Evolutionary conservation across 1,140 invertebrate genomes (phyloP), one percentile per base, ranked within the genome.

Genomic region (Limonius californicus): DNA sequence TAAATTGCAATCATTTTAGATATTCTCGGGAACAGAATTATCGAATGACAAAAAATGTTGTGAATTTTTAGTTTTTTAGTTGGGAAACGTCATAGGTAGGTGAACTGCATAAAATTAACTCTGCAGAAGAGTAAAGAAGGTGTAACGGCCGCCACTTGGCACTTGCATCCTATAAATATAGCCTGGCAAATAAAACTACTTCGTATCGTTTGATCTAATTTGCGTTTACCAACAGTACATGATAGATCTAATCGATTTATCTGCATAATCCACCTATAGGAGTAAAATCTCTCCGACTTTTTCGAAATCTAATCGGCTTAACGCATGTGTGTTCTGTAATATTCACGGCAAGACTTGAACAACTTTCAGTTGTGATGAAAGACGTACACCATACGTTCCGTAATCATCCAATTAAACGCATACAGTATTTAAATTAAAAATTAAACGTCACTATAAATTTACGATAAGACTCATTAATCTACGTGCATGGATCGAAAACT

Each of bases 391-490:
- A 39, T 2, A n/a, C 8, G n/a, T 39, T 39, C 35, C 35, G 35
- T 39, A 39, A 39, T 39, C n/a, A 39, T 39, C 35, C n/a, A 39
- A 39, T 39, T 39, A 39, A 39, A 39, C 35, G n/a, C n/a, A n/a
- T n/a, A 39, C 8, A 39, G 35, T 19, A 21, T 50, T 16, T 50
- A 50, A 50, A 50, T 50, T 50, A 50, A 50, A 50, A 50, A 50
- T 19, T 50, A 50, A 50, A 50, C 45, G 45, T 50, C 45, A 21
- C 45, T 7, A 50, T 50, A 50, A 50, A 50, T 50, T 50, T 16
- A 18, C 7, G 8, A 39, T 39, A 9, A 12, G n/a, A 6, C 8
- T 50, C 20, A 50, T 50, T 50, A 8, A 50, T 19, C 45, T 50
- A 18, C 18, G 19, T 9, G 42, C 42, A 18, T 19, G 18, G 2